Evolutionary conservation across 2,888 invertebrate genomes (phyloP).

Genomic region (Phragmatobia fuliginosa): DNA sequence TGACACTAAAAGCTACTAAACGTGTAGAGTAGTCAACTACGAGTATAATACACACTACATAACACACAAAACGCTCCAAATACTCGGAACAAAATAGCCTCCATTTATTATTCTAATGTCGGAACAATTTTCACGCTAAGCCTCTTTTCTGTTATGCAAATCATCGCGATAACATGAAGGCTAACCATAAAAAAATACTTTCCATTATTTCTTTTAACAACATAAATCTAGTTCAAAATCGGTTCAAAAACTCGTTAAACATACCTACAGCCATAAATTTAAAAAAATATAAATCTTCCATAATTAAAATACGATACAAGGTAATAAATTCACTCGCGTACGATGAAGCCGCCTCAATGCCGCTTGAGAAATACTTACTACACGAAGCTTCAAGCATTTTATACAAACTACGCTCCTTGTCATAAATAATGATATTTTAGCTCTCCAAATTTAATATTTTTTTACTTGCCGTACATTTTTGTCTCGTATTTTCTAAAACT

Average conservation of each 20-base stretch:
- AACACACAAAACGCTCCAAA: constrained; percentile 1
- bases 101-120: constrained; percentile 22
- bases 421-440: constrained; percentile 35
- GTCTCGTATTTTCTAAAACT: background rate
- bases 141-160: constrained; percentile 45
- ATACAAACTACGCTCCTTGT: constrained; percentile 31
- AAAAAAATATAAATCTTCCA: constrained; percentile 55
- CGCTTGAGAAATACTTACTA: constrained; percentile 45
- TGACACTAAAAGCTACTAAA: background rate
- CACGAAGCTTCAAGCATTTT: constrained; percentile 39
- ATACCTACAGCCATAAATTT: constrained; percentile 54
- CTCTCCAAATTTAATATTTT: background rate
- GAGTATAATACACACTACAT: background rate
- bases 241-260: constrained; percentile 39
- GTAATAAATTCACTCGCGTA: constrained; percentile 61
- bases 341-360: constrained; percentile 31
- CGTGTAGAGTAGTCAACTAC: background rate
- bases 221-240: constrained; percentile 31
- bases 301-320: constrained; percentile 64
- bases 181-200: constrained; percentile 16
- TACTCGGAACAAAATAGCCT: constrained; percentile 13
- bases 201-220: constrained; percentile 19
- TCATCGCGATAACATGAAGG: constrained; percentile 30
- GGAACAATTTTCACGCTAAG: constrained; percentile 26
- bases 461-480: constrained; percentile 13